Evolutionary conservation across 2,113 vertebrate species (phyloP).

Genomic region (Catharus fuscescens): DNA sequence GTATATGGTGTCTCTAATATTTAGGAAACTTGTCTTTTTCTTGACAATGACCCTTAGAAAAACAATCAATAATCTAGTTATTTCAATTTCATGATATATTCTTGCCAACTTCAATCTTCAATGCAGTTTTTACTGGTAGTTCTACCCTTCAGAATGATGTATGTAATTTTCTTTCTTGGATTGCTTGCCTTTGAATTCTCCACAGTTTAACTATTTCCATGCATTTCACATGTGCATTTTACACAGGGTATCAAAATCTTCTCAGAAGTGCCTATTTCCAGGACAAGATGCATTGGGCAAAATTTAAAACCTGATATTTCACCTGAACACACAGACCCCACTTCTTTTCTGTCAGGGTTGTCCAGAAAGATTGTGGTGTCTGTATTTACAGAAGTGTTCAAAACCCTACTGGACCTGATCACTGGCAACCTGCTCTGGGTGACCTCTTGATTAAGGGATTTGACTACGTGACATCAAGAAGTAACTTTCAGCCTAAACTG

Average conservation of each 20-base stretch:
- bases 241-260: background rate
- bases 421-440: background rate
- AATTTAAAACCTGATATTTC: background rate
- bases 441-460: rapidly evolving
- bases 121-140: background rate
- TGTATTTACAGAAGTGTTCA: background rate
- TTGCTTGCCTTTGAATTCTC: background rate
- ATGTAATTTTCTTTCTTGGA: background rate
- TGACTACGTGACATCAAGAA: rapidly evolving
- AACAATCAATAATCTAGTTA: background rate
- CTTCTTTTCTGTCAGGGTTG: background rate
- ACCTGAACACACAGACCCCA: background rate
- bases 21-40: background rate
- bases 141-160: background rate
- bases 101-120: background rate
- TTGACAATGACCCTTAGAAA: background rate
- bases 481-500: background rate
- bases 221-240: background rate
- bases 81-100: background rate
- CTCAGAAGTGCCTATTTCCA: background rate
- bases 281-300: background rate
- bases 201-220: background rate
- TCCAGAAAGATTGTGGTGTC: background rate
- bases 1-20: background rate
- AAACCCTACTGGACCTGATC: background rate